These are phyloP conservation scores for Remorina albescens DNA, from an alignment of 2,797 vertebrate species.

Conservation along the genomic window DNA sequence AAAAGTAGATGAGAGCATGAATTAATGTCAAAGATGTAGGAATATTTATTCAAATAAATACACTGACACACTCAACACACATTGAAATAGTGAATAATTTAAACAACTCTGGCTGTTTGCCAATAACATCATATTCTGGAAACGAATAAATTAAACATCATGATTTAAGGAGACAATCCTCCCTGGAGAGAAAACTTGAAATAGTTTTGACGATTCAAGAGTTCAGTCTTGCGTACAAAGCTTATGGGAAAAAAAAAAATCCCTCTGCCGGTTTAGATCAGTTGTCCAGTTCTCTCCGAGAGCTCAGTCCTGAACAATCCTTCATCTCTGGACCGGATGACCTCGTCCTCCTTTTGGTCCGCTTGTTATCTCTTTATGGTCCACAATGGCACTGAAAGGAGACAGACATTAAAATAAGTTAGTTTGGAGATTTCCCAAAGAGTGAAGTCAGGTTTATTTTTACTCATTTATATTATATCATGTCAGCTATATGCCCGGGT, in stretches of 20 bases:
- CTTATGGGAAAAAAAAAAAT: constrained; percentile 50
- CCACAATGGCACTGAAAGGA: constrained; percentile 63
- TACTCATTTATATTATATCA: constrained; percentile 7
- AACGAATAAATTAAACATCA: constrained; percentile 86
- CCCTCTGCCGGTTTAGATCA: constrained; percentile 43
- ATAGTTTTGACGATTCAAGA: constrained; percentile 71
- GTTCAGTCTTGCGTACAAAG: constrained; percentile 78
- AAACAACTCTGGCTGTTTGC: constrained; percentile 76
- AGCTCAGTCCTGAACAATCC: constrained; percentile 72
- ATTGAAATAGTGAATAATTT: constrained; percentile 83
- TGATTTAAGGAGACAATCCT: constrained; percentile 69
- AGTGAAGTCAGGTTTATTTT: not conserved
- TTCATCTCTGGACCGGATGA: constrained; percentile 82
- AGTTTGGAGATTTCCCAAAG: constrained; percentile 7
- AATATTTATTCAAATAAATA: constrained; percentile 90
- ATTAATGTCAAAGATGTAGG: constrained; percentile 68
- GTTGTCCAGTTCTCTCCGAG: constrained; percentile 45
- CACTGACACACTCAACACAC: constrained; percentile 62
- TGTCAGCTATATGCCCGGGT: constrained; percentile 16
- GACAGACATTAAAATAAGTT: constrained; percentile 15
- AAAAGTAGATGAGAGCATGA: constrained; percentile 9
- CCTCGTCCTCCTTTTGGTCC: constrained; percentile 83
- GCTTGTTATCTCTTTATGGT: constrained; percentile 73
- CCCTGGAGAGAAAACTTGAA: constrained; percentile 72
- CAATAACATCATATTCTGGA: constrained; percentile 72